Evolutionary conservation across 1,140 invertebrate genomes (phyloP), one percentile per base, ranked within the genome.

Genomic region (Macrocentrus cingulum): DNA sequence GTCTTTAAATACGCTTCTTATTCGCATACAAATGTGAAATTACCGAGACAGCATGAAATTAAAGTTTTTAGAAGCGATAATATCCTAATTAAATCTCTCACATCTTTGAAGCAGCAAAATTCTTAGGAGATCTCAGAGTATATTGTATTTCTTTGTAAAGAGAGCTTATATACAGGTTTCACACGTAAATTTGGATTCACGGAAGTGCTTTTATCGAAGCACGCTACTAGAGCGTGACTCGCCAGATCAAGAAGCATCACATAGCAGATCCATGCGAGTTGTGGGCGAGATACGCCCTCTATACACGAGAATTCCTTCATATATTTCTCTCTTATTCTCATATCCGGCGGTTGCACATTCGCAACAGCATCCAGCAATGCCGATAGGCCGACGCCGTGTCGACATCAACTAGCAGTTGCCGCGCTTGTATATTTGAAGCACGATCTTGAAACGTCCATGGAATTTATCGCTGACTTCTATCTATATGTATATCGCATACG

Each of bases 391-490:
- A 54, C 52, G 52, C 52, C n/a, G 29, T 51, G 49, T 16, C 49
- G 34, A 36, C 49, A 51, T 34, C 42, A 36, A 53, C n/a, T 52
- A 46, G 36, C 19, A 15, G 16, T 9, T 57, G 16, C 50, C 6
- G 25, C 45, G 37, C 20, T 18, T 29, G 53, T 58, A 60, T 65
- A 70, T 66, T 69, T 69, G 68, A 70, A 34, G 58, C 64, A 67
- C 66, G 66, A 67, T 65, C 60, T 44, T 53, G 56, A 41, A 58
- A 66, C 59, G 60, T 52, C 42, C 58, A 34, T 60, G 41, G 60
- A 67, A 70, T 67, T 63, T 64, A 61, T 66, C 61, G 44, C 50
- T 60, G 53, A 60, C 62, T 44, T 41, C 54, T 39, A 52, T 29
- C 6, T 45, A 34, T 48, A 52, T 22, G 15, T 36, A 7, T 5